Base-by-base conservation (phyloP, 2,113 vertebrate species). In the Poecile atricapillus region DNA sequence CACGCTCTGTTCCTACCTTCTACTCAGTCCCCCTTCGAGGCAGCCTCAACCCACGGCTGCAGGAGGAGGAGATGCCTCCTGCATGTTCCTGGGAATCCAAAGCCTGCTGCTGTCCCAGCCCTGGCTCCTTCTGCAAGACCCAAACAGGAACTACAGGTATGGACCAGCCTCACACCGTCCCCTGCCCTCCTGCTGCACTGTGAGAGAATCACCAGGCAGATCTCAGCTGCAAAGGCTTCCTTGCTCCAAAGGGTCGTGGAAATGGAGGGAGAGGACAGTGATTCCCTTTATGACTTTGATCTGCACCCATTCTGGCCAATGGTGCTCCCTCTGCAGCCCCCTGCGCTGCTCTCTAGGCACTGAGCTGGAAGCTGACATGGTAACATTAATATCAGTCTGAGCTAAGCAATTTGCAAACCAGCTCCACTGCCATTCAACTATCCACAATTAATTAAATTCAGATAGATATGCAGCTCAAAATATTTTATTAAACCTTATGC, bases 381-480 rank as follows among this genome's bases (percentile, higher is more conserved):
- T 79, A 33, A 90, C 82, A 85, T 90, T 46, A 43, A 67, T 43
- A 93, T 93, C 91, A 75, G 43, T 55, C 89, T 76, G 76, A 74
- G 84, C 89, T 27, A 85, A 95, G 87, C 88, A 95, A 80, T 95
- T 96, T 90, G 93, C n/a, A 88, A 83, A 95, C 55, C 60, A 81
- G 89, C 80, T 24, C 47, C 90, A 35, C 55, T 86, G 96, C 95
- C 94, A 93, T 86, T 89, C 96, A 98, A 79, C 93, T 94, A 95
- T 94, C 96, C 96, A 85, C 95, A 95, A 97, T 97, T 96, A 98
- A 97, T 97, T 97, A 97, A 97, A 97, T 94, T 97, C 95, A 97
- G 93, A 96, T 59, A 96, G 93, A 97, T 94, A 95, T 90, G 90
- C 85, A 94, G 93, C 95, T 97, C 77, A 91, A 96, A 96, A 97